Evolutionary conservation across 2,113 vertebrate species (phyloP).

Genomic region (Xiphorhynchus elegans): DNA sequence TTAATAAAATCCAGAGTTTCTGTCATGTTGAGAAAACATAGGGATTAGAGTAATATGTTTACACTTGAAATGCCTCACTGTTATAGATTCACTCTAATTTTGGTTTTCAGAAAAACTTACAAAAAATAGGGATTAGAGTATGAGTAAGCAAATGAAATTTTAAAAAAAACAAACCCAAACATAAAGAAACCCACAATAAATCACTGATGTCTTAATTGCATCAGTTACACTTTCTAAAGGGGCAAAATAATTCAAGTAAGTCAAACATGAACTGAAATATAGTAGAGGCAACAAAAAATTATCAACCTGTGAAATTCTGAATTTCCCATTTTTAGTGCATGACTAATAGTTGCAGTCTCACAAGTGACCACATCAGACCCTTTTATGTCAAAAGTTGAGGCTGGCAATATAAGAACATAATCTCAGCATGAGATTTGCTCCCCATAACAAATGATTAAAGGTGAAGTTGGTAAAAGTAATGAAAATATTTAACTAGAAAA

Average conservation of each 20-base stretch:
- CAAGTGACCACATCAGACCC: neutral
- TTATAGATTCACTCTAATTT: neutral
- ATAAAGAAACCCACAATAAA: neutral
- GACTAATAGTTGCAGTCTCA: neutral
- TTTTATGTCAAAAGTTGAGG: neutral
- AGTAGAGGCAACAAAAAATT: neutral
- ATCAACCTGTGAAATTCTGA: neutral
- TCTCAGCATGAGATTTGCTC: neutral
- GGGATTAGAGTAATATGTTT: neutral
- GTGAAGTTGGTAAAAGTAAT: neutral
- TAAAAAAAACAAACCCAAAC: neutral
- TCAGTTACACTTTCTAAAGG: neutral
- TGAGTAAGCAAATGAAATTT: neutral
- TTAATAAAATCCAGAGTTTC: neutral
- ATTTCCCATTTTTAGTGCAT: neutral
- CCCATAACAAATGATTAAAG: neutral
- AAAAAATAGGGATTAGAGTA: neutral
- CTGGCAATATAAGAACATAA: neutral
- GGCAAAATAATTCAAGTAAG: neutral
- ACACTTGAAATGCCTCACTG: neutral
- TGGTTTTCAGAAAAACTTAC: neutral
- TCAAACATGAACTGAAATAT: neutral
- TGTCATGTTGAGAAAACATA: neutral
- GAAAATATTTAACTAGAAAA: neutral
- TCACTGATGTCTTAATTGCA: neutral